Evolutionary conservation across 2,888 invertebrate species (phyloP), one percentile per base, ranked within the genome.

Genomic region (Xanthorhoe spadicearia): DNA sequence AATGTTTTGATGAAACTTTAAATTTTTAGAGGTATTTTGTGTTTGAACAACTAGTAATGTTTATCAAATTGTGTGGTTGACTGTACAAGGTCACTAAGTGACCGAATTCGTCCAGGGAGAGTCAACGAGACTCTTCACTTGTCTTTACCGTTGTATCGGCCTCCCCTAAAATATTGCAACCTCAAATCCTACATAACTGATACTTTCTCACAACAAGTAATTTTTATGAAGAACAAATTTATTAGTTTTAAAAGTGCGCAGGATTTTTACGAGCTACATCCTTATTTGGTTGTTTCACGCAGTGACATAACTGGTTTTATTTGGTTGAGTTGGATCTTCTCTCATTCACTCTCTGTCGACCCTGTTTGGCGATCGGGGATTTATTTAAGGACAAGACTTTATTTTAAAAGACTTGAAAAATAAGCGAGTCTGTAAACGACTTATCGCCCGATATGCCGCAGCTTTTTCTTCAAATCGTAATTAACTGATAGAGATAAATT

Each of bases 131-230:
- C 60, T 78, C 79, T 72, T 81, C 82, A 81, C 81, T 77, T 76
- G 82, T 77, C 76, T 83, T 78, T 76, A 87, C 88, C 86, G 88
- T 88, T 86, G 80, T 77, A 83, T 81, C 79, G 83, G 76, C 82
- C 79, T 80, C 79, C 82, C 84, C 85, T 87, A 88, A 90, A 88
- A 86, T 88, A 88, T 87, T 77, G 85, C 87, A 89, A 83, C 89
- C 89, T 85, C 84, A 72, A 89, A 86, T 81, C 85, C 89, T 81
- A 89, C 89, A 86, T 88, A 81, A 81, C 81, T 80, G 80, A 84
- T 83, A 87, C 89, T 89, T 89, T 89, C 89, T 81, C 83, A 76
- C 73, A 71, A 72, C 68, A 77, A 72, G 74, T 74, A 68, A 66
- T 64, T 70, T 76, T 68, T 68, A 68, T 54, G 75, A 77, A 75